phyloP scores from a whole-genome alignment of 2,113 vertebrate genomes.

The Danionella cerebrum region DNA sequence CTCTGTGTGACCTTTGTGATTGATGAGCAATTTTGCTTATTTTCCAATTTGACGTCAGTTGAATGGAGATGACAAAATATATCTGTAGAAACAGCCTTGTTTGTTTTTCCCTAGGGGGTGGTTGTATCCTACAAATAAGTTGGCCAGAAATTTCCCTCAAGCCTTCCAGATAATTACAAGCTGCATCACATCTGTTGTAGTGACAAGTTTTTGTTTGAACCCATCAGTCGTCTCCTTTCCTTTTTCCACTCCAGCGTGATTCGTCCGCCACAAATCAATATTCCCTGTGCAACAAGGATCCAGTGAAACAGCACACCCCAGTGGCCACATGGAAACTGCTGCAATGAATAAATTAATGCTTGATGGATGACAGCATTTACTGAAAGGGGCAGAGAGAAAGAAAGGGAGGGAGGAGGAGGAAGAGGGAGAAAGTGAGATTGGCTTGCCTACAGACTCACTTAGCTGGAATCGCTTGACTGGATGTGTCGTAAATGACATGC shows the following conservation, averaged over 20 bases:
- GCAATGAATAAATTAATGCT: neutral
- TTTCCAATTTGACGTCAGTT: no score
- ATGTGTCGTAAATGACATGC: slow-evolving; percentile 36
- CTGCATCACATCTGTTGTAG: slow-evolving; percentile 22
- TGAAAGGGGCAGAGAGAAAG: neutral
- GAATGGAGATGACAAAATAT: no score
- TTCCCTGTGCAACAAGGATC: neutral
- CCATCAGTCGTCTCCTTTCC: neutral
- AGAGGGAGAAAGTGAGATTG: slow-evolving; percentile 23
- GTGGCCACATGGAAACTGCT: neutral
- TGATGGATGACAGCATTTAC: slow-evolving; percentile 26
- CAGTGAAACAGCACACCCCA: slow-evolving; percentile 11
- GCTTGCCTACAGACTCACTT: slow-evolving; percentile 43
- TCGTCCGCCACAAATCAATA: neutral
- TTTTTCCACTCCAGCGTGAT: neutral
- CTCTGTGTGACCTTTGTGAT: no score
- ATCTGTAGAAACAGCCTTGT: neutral
- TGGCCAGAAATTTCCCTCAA: slow-evolving; percentile 6
- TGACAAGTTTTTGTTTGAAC: slow-evolving; percentile 14
- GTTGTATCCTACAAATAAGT: slow-evolving; percentile 16
- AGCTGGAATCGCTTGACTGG: slow-evolving; percentile 30
- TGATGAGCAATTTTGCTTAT: no score
- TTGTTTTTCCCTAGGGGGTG: slow-evolving; percentile 2
- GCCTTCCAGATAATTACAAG: slow-evolving; percentile 19
- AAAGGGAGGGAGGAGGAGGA: neutral